Evolutionary conservation across 1,140 invertebrate genomes (phyloP).

Genomic region (Conopomorpha cramerella): DNA sequence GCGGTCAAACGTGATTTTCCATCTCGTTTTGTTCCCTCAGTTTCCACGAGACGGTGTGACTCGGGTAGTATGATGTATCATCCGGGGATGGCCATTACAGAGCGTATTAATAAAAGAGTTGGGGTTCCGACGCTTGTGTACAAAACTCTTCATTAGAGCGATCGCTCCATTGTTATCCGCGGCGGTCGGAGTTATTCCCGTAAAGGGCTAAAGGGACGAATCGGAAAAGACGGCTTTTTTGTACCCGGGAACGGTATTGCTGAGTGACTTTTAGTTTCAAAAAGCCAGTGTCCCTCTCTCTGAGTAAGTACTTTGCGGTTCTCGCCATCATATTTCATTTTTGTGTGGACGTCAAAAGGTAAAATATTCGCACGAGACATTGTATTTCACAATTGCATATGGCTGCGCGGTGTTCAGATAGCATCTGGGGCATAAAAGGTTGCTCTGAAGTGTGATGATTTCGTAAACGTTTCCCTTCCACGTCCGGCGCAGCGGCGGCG

Average conservation of each 20-base stretch:
- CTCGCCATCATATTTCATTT: no score
- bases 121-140: slow-evolving; percentile 32
- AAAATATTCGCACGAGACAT: no score
- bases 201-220: slow-evolving; percentile 1
- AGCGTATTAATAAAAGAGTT: slow-evolving; percentile 28
- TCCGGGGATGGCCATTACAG: slow-evolving; percentile 9
- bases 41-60: not conserved
- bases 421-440: no score
- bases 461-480: not conserved
- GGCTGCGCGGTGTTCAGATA: no score
- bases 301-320: no score
- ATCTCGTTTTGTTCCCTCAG: not conserved
- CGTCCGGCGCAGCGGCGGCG: not conserved
- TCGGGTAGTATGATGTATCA: not conserved
- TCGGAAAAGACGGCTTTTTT: slow-evolving; percentile 13
- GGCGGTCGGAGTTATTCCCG: slow-evolving; percentile 25
- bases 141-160: slow-evolving; percentile 49
- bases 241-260: slow-evolving; percentile 11
- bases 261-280: no score
- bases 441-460: slow-evolving; percentile 1
- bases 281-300: no score
- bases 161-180: slow-evolving; percentile 38
- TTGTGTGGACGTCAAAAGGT: no score
- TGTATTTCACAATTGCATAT: no score
- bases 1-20: no score